Percentiles rank a stretch among this genome's conserved stretches.
Conservation (phyloP, 2,888 invertebrate genomes). For the Ectropis crepuscularia region DNA sequence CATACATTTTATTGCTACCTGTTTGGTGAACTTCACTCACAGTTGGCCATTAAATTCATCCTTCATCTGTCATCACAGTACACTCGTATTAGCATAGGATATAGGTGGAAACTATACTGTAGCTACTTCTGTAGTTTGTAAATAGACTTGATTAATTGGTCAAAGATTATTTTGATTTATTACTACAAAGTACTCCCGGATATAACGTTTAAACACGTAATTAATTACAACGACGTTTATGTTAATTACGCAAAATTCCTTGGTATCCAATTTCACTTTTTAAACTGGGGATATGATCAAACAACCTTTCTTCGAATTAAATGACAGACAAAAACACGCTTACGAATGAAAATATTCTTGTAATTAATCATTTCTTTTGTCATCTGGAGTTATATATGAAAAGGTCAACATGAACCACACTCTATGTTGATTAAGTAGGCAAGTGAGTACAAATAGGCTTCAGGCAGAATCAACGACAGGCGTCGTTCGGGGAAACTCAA, state of each 20-base stretch:
- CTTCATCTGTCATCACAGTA: slow-evolving; percentile 7
- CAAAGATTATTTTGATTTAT: slow-evolving; percentile 6
- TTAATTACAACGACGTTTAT: too few species aligned
- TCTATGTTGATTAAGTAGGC: slow-evolving; percentile 3
- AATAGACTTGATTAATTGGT: slow-evolving; percentile 10
- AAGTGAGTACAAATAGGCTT: slow-evolving; percentile 9
- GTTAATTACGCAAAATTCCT: too few species aligned
- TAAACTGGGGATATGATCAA: too few species aligned
- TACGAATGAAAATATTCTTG: background rate
- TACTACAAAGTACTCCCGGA: background rate
- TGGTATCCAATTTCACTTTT: too few species aligned
- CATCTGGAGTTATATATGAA: background rate
- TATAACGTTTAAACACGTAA: background rate
- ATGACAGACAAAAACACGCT: too few species aligned
- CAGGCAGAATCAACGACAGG: slow-evolving; percentile 10
- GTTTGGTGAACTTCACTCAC: slow-evolving; percentile 11
- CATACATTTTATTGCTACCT: background rate
- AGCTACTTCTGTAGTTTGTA: slow-evolving; percentile 13
- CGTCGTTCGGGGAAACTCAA: slow-evolving; percentile 2
- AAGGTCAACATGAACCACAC: slow-evolving; percentile 5
- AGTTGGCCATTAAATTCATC: slow-evolving; percentile 2
- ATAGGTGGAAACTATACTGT: slow-evolving; percentile 1
- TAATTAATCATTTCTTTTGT: background rate
- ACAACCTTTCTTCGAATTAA: too few species aligned
- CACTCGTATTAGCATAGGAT: slow-evolving; percentile 11